These are phyloP conservation scores for Wiebesia pumilae DNA, from an alignment of 1,140 invertebrate species.

Conservation along the genomic window DNA sequence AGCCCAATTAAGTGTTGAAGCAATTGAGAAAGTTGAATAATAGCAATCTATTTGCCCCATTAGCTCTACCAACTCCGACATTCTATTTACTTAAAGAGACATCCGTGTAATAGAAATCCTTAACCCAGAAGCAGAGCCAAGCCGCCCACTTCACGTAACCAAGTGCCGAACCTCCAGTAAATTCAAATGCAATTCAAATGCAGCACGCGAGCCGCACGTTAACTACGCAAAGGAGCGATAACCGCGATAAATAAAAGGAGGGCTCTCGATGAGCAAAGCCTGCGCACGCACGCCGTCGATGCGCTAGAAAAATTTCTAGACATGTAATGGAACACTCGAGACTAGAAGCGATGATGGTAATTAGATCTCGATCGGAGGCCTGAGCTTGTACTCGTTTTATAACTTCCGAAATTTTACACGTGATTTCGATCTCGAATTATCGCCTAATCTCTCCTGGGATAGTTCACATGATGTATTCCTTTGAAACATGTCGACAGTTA, in stretches of 20 bases:
- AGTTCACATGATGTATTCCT: neutral
- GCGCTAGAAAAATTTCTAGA: neutral
- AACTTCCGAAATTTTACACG: neutral
- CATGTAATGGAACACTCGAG: neutral
- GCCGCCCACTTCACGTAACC: too few relatives aligned
- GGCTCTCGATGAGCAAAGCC: neutral
- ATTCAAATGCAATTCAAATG: constrained; percentile 21
- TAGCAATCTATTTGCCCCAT: too few relatives aligned
- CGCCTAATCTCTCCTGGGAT: neutral
- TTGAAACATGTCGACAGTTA: neutral
- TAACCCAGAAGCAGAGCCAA: neutral
- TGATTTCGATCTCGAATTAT: neutral
- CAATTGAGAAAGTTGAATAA: too few relatives aligned
- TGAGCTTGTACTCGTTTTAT: neutral
- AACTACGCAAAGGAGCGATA: neutral
- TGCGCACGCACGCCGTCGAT: neutral
- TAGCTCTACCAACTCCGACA: too few relatives aligned
- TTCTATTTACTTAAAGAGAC: neutral
- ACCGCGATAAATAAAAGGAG: neutral
- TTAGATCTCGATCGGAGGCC: neutral
- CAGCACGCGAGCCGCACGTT: neutral
- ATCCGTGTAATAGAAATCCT: neutral
- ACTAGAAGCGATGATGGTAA: neutral
- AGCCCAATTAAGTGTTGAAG: too few relatives aligned
- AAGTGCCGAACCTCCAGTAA: too few relatives aligned